phyloP scores from a whole-genome alignment of 30 jellyfish, hydroid and myxozoan genomes.

The Hydractinia symbiolongicarpus region DNA sequence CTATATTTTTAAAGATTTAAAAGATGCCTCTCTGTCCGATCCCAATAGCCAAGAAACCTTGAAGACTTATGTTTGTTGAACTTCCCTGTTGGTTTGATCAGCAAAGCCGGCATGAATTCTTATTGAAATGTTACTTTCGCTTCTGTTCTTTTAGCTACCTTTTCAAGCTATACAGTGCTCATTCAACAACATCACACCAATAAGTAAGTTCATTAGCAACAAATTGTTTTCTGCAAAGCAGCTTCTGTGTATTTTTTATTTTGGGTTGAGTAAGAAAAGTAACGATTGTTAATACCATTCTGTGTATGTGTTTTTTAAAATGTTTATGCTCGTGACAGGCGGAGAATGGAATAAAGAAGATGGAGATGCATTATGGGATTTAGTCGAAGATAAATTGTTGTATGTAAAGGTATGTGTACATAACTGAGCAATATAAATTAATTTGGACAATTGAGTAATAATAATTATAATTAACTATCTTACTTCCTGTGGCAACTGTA shows the following conservation, averaged over 20 bases:
- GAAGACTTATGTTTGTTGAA: too few relatives aligned
- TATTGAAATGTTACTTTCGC: not conserved
- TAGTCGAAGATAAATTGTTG: conserved; percentile 35
- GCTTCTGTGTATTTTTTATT: not conserved
- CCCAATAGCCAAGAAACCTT: too few relatives aligned
- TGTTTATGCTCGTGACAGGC: conserved; percentile 11
- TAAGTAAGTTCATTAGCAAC: conserved; percentile 21
- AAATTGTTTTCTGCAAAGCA: not conserved
- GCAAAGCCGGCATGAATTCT: not conserved
- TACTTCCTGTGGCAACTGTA: too few relatives aligned
- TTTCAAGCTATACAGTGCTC: conserved; percentile 82
- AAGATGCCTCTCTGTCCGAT: too few relatives aligned
- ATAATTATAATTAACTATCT: too few relatives aligned
- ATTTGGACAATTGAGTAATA: too few relatives aligned
- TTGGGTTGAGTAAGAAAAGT: not conserved
- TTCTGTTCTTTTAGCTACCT: conserved; percentile 49
- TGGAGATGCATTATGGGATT: conserved; percentile 73
- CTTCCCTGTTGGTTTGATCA: too few relatives aligned
- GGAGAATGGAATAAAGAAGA: conserved; percentile 56
- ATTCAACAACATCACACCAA: conserved; percentile 48
- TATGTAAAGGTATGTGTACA: conserved; percentile 44
- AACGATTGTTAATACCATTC: too few relatives aligned
- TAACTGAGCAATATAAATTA: too few relatives aligned
- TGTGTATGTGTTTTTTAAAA: too few relatives aligned
- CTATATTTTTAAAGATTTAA: not conserved